Percentiles rank a stretch among this genome's conserved stretches.
Conservation (phyloP, 2,113 vertebrate species). For the Polypterus senegalus region DNA sequence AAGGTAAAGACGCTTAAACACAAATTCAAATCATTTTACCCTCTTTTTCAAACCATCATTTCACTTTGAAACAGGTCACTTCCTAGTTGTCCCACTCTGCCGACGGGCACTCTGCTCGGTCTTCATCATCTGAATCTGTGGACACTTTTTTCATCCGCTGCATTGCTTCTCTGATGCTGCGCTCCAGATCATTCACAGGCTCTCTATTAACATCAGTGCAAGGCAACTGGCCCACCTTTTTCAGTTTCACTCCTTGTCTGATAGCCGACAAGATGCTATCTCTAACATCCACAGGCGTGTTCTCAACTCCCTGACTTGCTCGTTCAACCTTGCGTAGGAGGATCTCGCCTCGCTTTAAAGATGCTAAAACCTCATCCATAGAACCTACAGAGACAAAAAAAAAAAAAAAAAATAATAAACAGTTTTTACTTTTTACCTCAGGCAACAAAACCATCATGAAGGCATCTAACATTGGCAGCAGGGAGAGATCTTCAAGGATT, state of each 20-base stretch:
- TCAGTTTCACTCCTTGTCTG: slow-evolving; percentile 72
- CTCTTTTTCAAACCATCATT: too few relatives aligned
- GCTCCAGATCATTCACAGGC: slow-evolving; percentile 61
- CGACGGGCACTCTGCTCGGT: slow-evolving; percentile 36
- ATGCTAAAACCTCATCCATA: slow-evolving; percentile 88
- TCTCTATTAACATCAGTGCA: slow-evolving; percentile 13
- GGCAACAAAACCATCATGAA: too few relatives aligned
- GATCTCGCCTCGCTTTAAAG: slow-evolving; percentile 55
- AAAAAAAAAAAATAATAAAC: neutral
- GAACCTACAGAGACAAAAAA: slow-evolving; percentile 46
- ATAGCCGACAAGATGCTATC: slow-evolving; percentile 73
- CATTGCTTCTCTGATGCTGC: slow-evolving; percentile 81
- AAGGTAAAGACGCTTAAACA: too few relatives aligned
- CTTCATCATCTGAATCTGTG: slow-evolving; percentile 73
- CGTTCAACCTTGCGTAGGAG: slow-evolving; percentile 47
- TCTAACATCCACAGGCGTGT: slow-evolving; percentile 28
- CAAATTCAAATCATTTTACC: too few relatives aligned
- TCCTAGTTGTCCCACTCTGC: slow-evolving; percentile 55
- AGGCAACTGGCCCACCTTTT: slow-evolving; percentile 48
- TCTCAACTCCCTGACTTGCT: rapidly evolving
- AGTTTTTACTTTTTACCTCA: too few relatives aligned
- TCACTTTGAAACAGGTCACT: neutral
- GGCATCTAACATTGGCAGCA: too few relatives aligned
- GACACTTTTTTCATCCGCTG: slow-evolving; percentile 86
- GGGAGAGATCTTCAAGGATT: too few relatives aligned